Conservation (phyloP, 2,797 vertebrate genomes). For the Lacerta viridis region DNA sequence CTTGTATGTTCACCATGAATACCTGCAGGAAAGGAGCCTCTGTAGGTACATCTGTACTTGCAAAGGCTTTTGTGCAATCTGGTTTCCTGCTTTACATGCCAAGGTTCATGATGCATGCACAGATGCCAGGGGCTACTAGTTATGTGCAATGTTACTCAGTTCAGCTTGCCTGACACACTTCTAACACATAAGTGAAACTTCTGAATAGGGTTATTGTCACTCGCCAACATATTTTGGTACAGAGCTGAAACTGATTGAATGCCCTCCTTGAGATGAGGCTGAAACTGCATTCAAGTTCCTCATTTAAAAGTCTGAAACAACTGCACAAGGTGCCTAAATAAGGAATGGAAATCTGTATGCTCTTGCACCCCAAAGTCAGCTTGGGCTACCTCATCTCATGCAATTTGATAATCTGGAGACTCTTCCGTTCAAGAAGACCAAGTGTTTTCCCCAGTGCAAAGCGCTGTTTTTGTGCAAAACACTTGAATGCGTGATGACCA, state of each 20-base stretch:
- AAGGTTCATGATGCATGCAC: not conserved
- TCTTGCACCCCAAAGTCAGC: not conserved
- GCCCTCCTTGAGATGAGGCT: not conserved
- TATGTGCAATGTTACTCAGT: not conserved
- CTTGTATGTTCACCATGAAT: not conserved
- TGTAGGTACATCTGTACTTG: not conserved
- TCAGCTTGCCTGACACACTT: not conserved
- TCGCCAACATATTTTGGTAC: constrained; percentile 10
- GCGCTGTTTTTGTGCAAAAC: not conserved
- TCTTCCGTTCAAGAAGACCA: not conserved
- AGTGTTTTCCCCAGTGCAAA: not conserved
- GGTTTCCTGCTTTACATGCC: not conserved
- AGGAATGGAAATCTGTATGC: not conserved
- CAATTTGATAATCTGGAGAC: not conserved
- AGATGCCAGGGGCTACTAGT: not conserved
- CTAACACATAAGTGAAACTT: not conserved
- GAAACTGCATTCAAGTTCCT: not conserved
- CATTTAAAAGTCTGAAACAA: not conserved
- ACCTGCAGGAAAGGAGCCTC: not conserved
- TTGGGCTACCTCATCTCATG: too few species aligned
- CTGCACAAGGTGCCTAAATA: not conserved
- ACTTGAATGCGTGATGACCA: not conserved
- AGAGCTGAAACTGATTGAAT: constrained; percentile 19
- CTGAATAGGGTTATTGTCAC: not conserved
- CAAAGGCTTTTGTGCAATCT: not conserved